Evolutionary conservation across 2,113 vertebrate species (phyloP).

Genomic region (Dicaeum eximium): DNA sequence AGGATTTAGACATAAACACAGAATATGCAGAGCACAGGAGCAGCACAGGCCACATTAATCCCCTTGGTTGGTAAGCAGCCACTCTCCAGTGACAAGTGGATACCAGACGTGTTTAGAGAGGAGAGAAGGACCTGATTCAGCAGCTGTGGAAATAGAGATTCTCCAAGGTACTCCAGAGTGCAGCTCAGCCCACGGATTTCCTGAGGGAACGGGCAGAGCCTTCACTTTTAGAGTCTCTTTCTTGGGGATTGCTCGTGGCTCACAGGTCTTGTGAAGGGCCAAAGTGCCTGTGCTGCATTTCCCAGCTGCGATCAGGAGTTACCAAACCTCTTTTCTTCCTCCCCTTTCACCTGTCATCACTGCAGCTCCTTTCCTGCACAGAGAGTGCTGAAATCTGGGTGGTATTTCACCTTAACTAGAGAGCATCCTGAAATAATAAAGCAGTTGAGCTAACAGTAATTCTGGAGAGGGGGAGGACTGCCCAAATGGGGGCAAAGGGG

Average conservation of each 20-base stretch:
- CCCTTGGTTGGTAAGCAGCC: slow-evolving; percentile 11
- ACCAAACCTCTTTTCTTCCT: not conserved
- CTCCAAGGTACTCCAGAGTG: not conserved
- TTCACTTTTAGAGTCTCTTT: not conserved
- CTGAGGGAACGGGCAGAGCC: not conserved
- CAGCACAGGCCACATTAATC: not conserved
- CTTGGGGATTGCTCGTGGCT: not conserved
- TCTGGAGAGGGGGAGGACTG: not conserved
- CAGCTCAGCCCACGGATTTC: not conserved
- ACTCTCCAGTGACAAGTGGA: not conserved
- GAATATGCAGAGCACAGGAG: not conserved
- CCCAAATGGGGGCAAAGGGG: not conserved
- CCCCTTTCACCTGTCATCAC: not conserved
- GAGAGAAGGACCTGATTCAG: not conserved
- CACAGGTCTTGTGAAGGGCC: not conserved
- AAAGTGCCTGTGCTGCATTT: not conserved
- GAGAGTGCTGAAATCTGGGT: not conserved
- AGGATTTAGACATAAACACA: slow-evolving; percentile 23
- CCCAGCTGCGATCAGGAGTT: not conserved
- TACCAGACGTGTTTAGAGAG: not conserved
- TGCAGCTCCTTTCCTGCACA: not conserved
- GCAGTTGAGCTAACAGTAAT: not conserved
- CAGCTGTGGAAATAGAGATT: not conserved
- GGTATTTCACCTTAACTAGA: not conserved
- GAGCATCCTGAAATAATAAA: not conserved